Conservation (phyloP, 92 coral and sea anemone genomes). For the Actinernus sp. region DNA sequence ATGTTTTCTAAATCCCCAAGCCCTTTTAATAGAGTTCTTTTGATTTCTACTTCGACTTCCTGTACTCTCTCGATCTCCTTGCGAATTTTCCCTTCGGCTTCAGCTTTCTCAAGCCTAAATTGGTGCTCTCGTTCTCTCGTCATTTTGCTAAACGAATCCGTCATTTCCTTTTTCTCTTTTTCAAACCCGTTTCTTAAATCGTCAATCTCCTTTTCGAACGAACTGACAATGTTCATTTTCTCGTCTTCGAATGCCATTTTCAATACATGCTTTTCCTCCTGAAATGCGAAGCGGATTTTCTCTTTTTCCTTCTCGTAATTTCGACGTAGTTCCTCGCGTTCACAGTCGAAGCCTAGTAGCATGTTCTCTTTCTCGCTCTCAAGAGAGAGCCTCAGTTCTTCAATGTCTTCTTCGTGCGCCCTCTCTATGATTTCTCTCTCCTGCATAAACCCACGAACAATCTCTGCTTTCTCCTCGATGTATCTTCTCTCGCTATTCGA, state of each 20-base stretch:
- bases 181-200: conserved; percentile 67
- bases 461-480: conserved; percentile 92
- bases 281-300: conserved; percentile 90
- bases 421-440: conserved; percentile 86
- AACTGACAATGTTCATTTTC: conserved; percentile 60
- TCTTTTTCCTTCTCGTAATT: conserved; percentile 89
- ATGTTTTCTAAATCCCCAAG: conserved; percentile 88
- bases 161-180: conserved; percentile 85
- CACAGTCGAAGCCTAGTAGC: conserved; percentile 83
- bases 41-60: conserved; percentile 93
- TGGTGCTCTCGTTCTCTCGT: conserved; percentile 71
- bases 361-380: conserved; percentile 91
- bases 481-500: conserved; percentile 52
- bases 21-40: conserved; percentile 80
- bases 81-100: conserved; percentile 76
- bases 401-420: conserved; percentile 85
- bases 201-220: conserved; percentile 78
- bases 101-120: conserved; percentile 79
- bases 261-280: conserved; percentile 94
- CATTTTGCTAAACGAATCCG: conserved; percentile 62
- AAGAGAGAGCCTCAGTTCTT: conserved; percentile 77
- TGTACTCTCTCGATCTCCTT: conserved; percentile 88
- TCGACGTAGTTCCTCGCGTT: conserved; percentile 92
- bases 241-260: conserved; percentile 95
- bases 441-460: conserved; percentile 95